A percentile compares a stretch with the other conserved stretches of the same genome.
Evolutionary conservation across 2,888 invertebrate species (phyloP).

Genomic region (Serripes groenlandicus): DNA sequence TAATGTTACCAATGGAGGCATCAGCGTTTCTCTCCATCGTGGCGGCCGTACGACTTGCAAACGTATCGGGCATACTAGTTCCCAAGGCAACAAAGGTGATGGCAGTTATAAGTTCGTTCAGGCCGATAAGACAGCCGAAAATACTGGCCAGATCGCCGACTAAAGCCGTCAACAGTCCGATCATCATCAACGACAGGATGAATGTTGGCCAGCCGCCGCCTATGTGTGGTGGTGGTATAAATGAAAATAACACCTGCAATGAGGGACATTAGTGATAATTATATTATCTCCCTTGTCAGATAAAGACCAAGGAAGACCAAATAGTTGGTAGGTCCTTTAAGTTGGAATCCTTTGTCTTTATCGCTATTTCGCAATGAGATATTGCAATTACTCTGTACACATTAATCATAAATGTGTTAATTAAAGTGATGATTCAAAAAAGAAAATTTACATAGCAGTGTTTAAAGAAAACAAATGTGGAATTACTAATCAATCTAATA

Average conservation of each 20-base stretch:
- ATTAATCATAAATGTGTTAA: too few species aligned
- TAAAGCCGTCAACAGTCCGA: constrained; percentile 89
- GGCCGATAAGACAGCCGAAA: constrained; percentile 89
- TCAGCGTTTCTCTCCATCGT: constrained; percentile 88
- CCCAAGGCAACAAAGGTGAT: constrained; percentile 89
- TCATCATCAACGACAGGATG: constrained; percentile 87
- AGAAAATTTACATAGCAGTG: too few species aligned
- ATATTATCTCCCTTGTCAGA: too few species aligned
- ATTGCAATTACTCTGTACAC: not conserved
- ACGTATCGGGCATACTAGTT: constrained; percentile 89
- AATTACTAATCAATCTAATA: too few species aligned
- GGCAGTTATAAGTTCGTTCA: constrained; percentile 88
- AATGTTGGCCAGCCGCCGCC: constrained; percentile 89
- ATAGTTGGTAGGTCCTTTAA: not conserved
- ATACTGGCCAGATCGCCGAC: constrained; percentile 89
- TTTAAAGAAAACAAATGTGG: too few species aligned
- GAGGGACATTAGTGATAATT: too few species aligned
- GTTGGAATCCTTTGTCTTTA: not conserved
- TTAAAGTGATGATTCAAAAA: too few species aligned
- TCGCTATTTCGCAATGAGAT: not conserved
- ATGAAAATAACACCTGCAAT: constrained; percentile 87
- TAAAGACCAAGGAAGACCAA: not conserved
- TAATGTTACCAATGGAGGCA: constrained; percentile 89
- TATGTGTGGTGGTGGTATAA: constrained; percentile 88
- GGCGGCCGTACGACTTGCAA: constrained; percentile 89